phyloP scores from a whole-genome alignment of 2,888 invertebrate genomes.

The Caenorhabditis wallacei region DNA sequence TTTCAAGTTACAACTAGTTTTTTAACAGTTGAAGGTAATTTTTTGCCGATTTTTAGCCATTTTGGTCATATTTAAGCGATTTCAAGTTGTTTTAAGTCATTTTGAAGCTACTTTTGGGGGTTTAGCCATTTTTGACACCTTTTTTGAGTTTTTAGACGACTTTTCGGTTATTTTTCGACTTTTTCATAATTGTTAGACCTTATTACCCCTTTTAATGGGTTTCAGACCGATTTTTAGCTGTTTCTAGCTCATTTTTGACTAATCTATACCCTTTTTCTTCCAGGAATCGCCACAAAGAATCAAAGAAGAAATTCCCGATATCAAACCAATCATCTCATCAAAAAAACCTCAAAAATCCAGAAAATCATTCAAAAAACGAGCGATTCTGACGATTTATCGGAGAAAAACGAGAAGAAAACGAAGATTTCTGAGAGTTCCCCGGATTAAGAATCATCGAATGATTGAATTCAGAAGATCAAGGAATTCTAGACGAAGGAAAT shows the following conservation, averaged over 20 bases:
- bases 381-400: neutral
- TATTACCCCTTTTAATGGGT: too few species aligned
- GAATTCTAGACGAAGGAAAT: neutral
- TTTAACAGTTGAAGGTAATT: neutral
- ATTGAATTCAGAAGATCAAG: neutral
- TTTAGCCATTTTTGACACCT: too few species aligned
- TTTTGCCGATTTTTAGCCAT: too few species aligned
- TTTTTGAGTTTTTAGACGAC: too few species aligned
- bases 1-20: too few species aligned
- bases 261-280: neutral
- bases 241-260: too few species aligned
- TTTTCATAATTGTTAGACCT: too few species aligned
- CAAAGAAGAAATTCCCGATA: neutral
- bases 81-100: too few species aligned
- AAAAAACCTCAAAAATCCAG: neutral
- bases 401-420: neutral
- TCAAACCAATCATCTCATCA: neutral
- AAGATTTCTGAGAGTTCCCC: constrained; percentile 1
- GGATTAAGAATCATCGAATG: constrained; percentile 9
- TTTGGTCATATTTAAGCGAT: too few species aligned
- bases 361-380: neutral
- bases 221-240: too few species aligned
- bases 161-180: too few species aligned
- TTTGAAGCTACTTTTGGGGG: too few species aligned
- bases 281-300: neutral